Base-by-base conservation (phyloP, 2,888 invertebrate species). In the Imbricaverruca yamaguchii region DNA sequence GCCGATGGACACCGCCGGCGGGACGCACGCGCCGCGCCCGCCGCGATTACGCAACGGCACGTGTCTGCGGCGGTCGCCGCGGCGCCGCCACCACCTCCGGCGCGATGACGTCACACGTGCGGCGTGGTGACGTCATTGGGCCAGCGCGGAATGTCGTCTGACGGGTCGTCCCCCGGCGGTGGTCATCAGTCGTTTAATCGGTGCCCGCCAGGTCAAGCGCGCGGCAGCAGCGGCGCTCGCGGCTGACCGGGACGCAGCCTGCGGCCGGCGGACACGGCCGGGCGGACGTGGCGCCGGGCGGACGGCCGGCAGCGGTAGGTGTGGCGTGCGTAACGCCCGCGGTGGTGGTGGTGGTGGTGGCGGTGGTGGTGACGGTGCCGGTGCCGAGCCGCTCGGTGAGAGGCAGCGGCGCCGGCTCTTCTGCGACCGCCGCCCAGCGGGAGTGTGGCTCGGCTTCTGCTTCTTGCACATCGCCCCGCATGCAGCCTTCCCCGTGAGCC, bases 161-260 rank as follows among this genome's bases (percentile, higher is more conserved):
- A 69, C 69, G 69, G 39, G 69, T 69, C 39, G 69, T 69, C 69
- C 69, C 39, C 25, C 23, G 25, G 69, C 39, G 69, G 69, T 39
- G 69, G 25, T 69, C 69, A 69, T 69, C 69, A 69, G 69, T 69
- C 69, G 69, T 69, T 39, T 69, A 69, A 69, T 69, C 69, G 69
- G 39, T 23, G 69, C 69, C 15, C 61, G 61, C 61, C 61, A 61
- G 61, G 61, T 61, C 61, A 61, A 61, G 15, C 61, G 61, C 61
- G 61, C 61, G 15, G 61, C 61, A 18, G 61, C 61, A 61, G 61
- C 61, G 61, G 61, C 61, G 13, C 61, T 13, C 15, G 15, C 18
- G 18, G 61, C 61, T 61, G 61, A 61, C 61, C 15, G 61, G 7
- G 18, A 7, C 61, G 61, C 13, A 7, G 18, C 15, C 61, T 7